phyloP scores from a whole-genome alignment of 2,797 vertebrate genomes.

The Geotrypetes seraphini region DNA sequence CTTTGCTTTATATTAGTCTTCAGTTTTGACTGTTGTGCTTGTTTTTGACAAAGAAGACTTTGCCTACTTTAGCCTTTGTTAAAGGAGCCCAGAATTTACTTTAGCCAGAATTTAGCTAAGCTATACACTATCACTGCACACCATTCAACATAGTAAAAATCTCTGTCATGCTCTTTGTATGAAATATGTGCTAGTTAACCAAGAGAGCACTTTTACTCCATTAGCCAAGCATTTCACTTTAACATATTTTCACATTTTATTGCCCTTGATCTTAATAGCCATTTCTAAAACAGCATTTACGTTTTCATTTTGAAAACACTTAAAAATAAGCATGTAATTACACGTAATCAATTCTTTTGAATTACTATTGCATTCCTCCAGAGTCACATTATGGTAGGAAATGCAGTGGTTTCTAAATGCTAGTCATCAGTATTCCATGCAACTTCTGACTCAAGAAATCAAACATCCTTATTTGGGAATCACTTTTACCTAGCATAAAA shows the following conservation, averaged over 20 bases:
- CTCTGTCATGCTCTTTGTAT: too few relatives aligned
- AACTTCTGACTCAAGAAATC: conserved; percentile 35
- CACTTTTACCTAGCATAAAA: too few relatives aligned
- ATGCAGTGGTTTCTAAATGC: conserved; percentile 21
- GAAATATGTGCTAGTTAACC: neutral
- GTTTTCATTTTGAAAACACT: conserved; percentile 13
- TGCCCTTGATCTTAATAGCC: neutral
- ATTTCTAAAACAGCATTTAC: conserved; percentile 1
- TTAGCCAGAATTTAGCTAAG: too few relatives aligned
- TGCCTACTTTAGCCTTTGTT: too few relatives aligned
- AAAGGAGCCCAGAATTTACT: too few relatives aligned
- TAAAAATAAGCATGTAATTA: conserved; percentile 19
- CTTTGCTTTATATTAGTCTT: too few relatives aligned
- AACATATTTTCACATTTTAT: neutral
- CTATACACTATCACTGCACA: too few relatives aligned
- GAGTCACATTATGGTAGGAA: conserved; percentile 10
- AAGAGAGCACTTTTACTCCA: neutral
- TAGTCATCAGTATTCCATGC: conserved; percentile 24
- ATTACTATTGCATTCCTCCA: conserved; percentile 16
- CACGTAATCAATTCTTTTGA: conserved; percentile 9
- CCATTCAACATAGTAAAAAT: too few relatives aligned
- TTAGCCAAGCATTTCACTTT: neutral
- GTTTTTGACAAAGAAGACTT: too few relatives aligned
- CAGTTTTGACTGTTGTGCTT: too few relatives aligned
- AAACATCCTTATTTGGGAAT: conserved; percentile 27